phyloP scores from a whole-genome alignment of 2,888 invertebrate genomes.

The Ariolimax columbianus region DNA sequence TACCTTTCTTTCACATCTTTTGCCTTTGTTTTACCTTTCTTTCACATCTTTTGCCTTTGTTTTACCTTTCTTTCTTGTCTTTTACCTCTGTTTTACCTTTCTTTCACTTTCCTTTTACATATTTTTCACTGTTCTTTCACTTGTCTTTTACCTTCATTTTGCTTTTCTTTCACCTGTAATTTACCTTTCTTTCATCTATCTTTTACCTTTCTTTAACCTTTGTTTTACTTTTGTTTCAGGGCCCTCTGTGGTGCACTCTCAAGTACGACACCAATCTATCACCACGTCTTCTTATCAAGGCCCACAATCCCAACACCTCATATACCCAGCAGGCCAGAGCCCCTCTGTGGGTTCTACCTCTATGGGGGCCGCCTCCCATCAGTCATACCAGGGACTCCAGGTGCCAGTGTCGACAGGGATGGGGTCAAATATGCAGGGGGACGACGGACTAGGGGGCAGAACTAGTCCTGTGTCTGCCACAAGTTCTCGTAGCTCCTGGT shows the following conservation, averaged over 20 bases:
- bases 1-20: no score
- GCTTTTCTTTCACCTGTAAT: no score
- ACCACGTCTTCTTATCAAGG: slow-evolving; percentile 38
- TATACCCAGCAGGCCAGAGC: slow-evolving; percentile 33
- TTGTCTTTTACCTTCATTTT: no score
- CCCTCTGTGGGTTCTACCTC: slow-evolving; percentile 8
- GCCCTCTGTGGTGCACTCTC: not conserved
- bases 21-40: no score
- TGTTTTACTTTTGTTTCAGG: slow-evolving; percentile 5
- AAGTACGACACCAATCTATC: slow-evolving; percentile 6
- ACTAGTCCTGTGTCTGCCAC: slow-evolving; percentile 46
- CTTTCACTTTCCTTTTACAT: no score
- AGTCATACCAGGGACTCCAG: slow-evolving; percentile 23
- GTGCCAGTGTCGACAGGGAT: not conserved
- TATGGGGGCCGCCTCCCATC: not conserved
- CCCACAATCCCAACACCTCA: slow-evolving; percentile 23
- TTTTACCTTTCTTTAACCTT: no score
- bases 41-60: no score
- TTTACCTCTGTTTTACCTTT: no score
- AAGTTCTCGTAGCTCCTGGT: slow-evolving; percentile 59
- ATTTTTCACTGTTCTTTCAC: no score
- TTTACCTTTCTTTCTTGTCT: no score
- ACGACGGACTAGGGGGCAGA: slow-evolving; percentile 35
- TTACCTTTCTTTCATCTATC: no score
- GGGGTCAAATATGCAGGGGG: slow-evolving; percentile 5